phyloP scores from a whole-genome alignment of 2,888 invertebrate species.

The Drosophila maculinotata region DNA sequence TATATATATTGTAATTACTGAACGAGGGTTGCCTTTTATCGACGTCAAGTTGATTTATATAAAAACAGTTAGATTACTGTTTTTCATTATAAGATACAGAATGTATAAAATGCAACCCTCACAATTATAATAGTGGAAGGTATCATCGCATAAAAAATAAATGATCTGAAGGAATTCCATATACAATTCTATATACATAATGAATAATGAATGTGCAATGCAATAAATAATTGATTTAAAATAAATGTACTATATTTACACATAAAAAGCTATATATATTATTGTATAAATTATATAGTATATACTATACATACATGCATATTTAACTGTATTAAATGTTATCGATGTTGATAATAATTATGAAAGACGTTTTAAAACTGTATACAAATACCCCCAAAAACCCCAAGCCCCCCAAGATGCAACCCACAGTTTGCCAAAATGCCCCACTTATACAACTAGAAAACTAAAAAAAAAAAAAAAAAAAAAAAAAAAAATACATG shows the following conservation, averaged over 20 bases:
- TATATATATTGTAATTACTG: no score
- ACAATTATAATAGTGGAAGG: not conserved
- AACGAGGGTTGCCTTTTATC: not conserved
- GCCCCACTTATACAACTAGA: conserved; percentile 16
- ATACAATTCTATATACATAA: conserved; percentile 18
- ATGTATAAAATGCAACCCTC: not conserved
- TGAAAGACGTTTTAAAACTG: conserved; percentile 54
- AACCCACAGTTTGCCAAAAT: conserved; percentile 45
- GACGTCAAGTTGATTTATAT: not conserved
- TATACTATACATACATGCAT: conserved; percentile 22
- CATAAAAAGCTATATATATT: conserved; percentile 32
- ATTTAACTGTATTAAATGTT: conserved; percentile 65
- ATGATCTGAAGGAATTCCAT: conserved; percentile 5
- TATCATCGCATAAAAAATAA: conserved; percentile 7
- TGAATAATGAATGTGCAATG: conserved; percentile 38
- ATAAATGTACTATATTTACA: conserved; percentile 50
- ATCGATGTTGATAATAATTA: conserved; percentile 74
- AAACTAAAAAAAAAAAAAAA: conserved; percentile 10
- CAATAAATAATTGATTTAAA: conserved; percentile 11
- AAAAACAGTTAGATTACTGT: no score
- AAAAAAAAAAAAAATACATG: conserved; percentile 4
- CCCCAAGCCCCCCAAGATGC: not conserved
- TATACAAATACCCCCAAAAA: conserved; percentile 19
- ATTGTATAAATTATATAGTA: conserved; percentile 32
- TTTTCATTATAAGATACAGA: not conserved